Evolutionary conservation across 2,888 invertebrate genomes (phyloP).

Genomic region (Microdon myrmicae): DNA sequence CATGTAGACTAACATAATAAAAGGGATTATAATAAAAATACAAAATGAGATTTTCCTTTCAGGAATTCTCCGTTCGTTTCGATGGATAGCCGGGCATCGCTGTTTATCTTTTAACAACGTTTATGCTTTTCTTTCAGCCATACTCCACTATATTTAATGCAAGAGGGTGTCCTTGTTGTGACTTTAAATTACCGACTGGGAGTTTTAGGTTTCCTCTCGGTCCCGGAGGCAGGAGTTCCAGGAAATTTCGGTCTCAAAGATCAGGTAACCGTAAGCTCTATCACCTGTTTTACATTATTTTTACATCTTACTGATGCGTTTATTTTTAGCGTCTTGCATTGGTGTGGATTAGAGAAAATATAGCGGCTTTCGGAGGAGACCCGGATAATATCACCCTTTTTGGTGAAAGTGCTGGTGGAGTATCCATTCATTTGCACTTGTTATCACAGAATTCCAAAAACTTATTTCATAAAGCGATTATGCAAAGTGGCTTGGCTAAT

Average conservation of each 20-base stretch:
- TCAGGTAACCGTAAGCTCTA: constrained; percentile 53
- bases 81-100: too few relatives aligned
- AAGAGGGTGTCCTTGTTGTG: constrained; percentile 53
- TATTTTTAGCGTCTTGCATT: constrained; percentile 61
- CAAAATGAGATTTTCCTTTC: too few relatives aligned
- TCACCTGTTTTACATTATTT: too few relatives aligned
- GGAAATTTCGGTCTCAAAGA: constrained; percentile 56
- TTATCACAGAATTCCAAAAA: constrained; percentile 49
- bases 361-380: constrained; percentile 66
- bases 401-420: constrained; percentile 55
- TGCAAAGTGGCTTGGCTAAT: constrained; percentile 51
- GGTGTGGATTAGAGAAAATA: constrained; percentile 63
- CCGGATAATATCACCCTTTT: constrained; percentile 53
- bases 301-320: too few relatives aligned
- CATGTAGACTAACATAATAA: too few relatives aligned
- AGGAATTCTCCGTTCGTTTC: too few relatives aligned
- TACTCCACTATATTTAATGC: constrained; percentile 54
- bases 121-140: constrained; percentile 40
- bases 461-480: constrained; percentile 54
- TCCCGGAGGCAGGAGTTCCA: background rate
- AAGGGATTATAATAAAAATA: too few relatives aligned
- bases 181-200: background rate
- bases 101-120: too few relatives aligned
- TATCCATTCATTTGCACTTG: constrained; percentile 50
- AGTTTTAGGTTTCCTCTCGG: background rate